Percentiles rank a stretch among this genome's conserved stretches.
Evolutionary conservation across 2,888 invertebrate species (phyloP).

Genomic region (Maniola hyperantus): DNA sequence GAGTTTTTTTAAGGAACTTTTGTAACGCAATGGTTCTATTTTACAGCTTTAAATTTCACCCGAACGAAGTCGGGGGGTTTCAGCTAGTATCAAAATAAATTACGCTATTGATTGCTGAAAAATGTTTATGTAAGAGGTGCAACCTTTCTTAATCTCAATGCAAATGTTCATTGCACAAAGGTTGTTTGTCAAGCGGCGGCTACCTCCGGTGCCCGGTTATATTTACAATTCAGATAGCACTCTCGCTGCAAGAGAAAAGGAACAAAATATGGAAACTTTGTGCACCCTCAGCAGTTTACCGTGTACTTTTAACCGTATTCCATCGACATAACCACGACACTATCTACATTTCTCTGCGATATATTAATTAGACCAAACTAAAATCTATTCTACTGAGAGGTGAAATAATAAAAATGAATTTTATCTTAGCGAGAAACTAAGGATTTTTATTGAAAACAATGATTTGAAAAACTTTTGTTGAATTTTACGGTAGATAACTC

Average conservation of each 20-base stretch:
- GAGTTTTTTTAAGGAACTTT: too few species aligned
- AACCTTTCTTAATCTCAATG: conserved; percentile 37
- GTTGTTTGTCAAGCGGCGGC: conserved; percentile 29
- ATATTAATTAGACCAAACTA: background rate
- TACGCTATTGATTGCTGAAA: conserved; percentile 9
- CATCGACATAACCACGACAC: background rate
- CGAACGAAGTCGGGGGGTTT: background rate
- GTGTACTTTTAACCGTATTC: background rate
- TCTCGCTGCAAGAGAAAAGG: conserved; percentile 25
- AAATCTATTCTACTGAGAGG: background rate
- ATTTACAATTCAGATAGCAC: conserved; percentile 40
- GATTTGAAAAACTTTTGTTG: too few species aligned
- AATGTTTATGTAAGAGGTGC: conserved; percentile 29
- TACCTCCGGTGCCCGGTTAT: conserved; percentile 27
- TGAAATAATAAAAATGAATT: background rate
- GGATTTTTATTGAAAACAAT: background rate
- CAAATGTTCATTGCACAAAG: conserved; percentile 38
- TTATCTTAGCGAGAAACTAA: background rate
- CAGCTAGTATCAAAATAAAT: background rate
- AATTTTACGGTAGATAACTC: too few species aligned
- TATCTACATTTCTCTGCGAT: background rate
- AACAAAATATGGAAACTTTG: background rate
- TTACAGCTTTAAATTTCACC: too few species aligned
- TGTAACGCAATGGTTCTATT: too few species aligned
- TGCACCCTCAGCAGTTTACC: background rate